Evolutionary conservation across 2,888 invertebrate genomes (phyloP).

Genomic region (Lithophane semibrunnea): DNA sequence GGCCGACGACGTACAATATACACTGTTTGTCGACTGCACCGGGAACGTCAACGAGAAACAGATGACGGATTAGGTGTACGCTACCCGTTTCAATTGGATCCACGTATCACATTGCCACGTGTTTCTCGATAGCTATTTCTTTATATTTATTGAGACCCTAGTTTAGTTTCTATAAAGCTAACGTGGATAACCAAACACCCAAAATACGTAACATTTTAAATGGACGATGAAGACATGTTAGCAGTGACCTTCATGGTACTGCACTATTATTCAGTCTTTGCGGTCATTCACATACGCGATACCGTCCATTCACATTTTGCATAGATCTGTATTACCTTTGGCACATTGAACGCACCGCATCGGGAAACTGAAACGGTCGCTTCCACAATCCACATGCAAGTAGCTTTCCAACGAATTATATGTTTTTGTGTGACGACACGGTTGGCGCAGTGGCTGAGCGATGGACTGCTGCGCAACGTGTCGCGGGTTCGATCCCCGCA

Average conservation of each 20-base stretch:
- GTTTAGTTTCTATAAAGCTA: background rate
- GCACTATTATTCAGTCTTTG: background rate
- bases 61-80: background rate
- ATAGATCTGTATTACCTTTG: slow-evolving; percentile 58
- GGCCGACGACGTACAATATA: background rate
- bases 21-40: too few relatives aligned
- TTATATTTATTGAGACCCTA: background rate
- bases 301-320: slow-evolving; percentile 38
- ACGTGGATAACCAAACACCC: background rate
- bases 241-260: background rate
- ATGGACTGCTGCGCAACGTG: too few relatives aligned
- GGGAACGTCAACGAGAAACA: too few relatives aligned
- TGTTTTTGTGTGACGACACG: background rate
- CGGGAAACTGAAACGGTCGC: slow-evolving; percentile 4
- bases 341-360: slow-evolving; percentile 48
- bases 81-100: background rate
- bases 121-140: background rate
- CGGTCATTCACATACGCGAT: slow-evolving; percentile 8
- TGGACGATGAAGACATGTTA: background rate
- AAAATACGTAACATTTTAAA: background rate
- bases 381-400: slow-evolving; percentile 2
- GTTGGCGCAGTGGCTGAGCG: too few relatives aligned
- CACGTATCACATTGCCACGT: background rate
- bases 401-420: background rate
- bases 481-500: too few relatives aligned